Evolutionary conservation across 2,113 vertebrate species (phyloP).

Genomic region (Lamprotornis superbus): DNA sequence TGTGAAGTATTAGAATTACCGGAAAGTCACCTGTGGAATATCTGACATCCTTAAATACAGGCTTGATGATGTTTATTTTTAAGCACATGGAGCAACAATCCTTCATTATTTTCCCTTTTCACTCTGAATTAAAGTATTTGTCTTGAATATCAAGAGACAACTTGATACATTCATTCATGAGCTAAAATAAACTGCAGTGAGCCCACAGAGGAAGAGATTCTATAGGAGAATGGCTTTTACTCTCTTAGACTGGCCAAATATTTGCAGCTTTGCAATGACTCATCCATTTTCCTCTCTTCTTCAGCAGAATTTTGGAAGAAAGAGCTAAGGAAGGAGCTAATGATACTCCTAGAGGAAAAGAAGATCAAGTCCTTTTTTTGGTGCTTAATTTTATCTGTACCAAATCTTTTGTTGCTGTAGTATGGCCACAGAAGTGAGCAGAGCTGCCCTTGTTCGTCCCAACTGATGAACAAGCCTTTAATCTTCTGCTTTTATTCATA

Average conservation of each 20-base stretch:
- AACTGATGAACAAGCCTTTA: not conserved
- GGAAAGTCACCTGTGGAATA: slow-evolving; percentile 31
- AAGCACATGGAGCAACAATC: not conserved
- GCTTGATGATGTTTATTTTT: slow-evolving; percentile 27
- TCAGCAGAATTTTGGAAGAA: slow-evolving; percentile 29
- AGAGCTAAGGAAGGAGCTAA: slow-evolving; percentile 8
- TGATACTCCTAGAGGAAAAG: not conserved
- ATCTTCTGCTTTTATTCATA: not conserved
- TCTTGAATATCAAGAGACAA: slow-evolving; percentile 6
- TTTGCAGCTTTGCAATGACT: slow-evolving; percentile 45
- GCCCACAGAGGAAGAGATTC: slow-evolving; percentile 24
- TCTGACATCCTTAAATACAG: not conserved
- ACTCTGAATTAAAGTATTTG: slow-evolving; percentile 17
- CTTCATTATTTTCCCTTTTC: slow-evolving; percentile 27
- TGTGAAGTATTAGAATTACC: not conserved
- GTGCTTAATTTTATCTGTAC: not conserved
- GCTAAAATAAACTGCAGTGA: slow-evolving; percentile 17
- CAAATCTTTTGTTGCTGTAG: not conserved
- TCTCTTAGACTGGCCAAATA: slow-evolving; percentile 31
- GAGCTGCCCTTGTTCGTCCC: not conserved
- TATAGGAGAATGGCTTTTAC: not conserved
- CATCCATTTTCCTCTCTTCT: slow-evolving; percentile 37
- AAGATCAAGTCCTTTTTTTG: not conserved
- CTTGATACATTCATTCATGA: not conserved
- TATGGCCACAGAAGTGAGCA: not conserved